Percentiles rank a stretch among this genome's conserved stretches.
Conservation (phyloP, 2,888 invertebrate genomes). For the Drosophila parthenogenetica region DNA sequence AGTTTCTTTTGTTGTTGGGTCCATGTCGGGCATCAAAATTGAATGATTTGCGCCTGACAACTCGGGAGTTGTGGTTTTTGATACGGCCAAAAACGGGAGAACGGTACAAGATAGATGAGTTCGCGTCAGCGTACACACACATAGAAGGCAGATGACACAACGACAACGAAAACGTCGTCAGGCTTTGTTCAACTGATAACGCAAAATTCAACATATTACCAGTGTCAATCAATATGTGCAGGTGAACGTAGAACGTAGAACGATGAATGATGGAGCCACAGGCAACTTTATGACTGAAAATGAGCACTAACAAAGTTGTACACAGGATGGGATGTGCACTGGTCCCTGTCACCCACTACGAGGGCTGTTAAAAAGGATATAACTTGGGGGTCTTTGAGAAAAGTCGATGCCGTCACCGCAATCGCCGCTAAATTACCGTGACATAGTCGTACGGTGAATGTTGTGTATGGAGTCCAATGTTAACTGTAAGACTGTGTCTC, state of each 20-base stretch:
- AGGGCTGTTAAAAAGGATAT: constrained; percentile 11
- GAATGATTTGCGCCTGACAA: constrained; percentile 59
- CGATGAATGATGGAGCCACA: constrained; percentile 37
- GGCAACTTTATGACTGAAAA: background rate
- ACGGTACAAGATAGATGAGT: constrained; percentile 36
- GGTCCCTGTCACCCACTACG: constrained; percentile 1
- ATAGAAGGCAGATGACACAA: constrained; percentile 53
- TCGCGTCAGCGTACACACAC: background rate
- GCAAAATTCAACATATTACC: constrained; percentile 61
- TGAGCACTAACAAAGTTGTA: constrained; percentile 33
- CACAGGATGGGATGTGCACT: constrained; percentile 52
- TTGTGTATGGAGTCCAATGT: constrained; percentile 85
- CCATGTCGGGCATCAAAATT: constrained; percentile 48
- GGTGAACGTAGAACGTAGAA: constrained; percentile 5
- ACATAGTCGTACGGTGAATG: constrained; percentile 86
- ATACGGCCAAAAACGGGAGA: constrained; percentile 1
- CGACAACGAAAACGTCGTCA: constrained; percentile 36
- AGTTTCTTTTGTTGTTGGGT: constrained; percentile 27
- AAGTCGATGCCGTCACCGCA: too few species aligned
- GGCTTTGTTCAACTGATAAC: constrained; percentile 72
- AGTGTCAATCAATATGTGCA: constrained; percentile 56
- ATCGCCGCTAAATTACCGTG: constrained; percentile 79
- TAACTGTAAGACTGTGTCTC: constrained; percentile 86
- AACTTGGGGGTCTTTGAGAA: background rate
- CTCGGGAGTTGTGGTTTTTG: constrained; percentile 4